Conservation (phyloP, 1,140 invertebrate species). For the Helicoverpa zea region DNA sequence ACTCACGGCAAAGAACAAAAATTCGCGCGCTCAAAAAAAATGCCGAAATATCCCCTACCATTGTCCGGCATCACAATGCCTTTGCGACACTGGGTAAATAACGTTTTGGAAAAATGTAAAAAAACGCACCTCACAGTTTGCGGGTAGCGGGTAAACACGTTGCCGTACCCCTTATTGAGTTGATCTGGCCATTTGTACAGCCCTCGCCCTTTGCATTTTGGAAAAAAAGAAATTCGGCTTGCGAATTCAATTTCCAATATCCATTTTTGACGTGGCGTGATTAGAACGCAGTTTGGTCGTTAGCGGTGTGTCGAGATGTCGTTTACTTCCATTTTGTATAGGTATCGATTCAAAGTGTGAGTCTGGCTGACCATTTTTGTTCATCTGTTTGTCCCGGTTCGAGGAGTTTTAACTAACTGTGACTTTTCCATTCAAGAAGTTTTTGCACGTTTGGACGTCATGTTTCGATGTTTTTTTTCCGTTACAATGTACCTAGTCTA, state of each 20-base stretch:
- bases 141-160: conserved; percentile 84
- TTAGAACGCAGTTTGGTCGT: conserved; percentile 85
- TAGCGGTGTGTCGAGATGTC: conserved; percentile 68
- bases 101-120: conserved; percentile 82
- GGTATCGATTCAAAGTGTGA: conserved; percentile 61
- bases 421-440: conserved; percentile 20
- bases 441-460: neutral
- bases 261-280: conserved; percentile 85
- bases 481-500: too few species aligned
- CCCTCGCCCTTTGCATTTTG: conserved; percentile 71
- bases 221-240: conserved; percentile 74
- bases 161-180: conserved; percentile 80
- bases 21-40: conserved; percentile 62
- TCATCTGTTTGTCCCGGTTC: neutral
- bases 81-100: conserved; percentile 84
- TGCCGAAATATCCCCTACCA: conserved; percentile 70
- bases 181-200: conserved; percentile 83
- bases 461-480: neutral
- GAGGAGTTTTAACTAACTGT: conserved; percentile 35
- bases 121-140: conserved; percentile 75
- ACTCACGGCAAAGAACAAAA: conserved; percentile 70
- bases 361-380: conserved; percentile 25
- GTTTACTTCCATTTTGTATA: conserved; percentile 64
- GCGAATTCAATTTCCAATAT: conserved; percentile 84
- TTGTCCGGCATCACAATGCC: conserved; percentile 83